These are phyloP conservation scores for Eledona agricola DNA, from an alignment of 2,888 invertebrate genomes.

Conservation along the genomic window DNA sequence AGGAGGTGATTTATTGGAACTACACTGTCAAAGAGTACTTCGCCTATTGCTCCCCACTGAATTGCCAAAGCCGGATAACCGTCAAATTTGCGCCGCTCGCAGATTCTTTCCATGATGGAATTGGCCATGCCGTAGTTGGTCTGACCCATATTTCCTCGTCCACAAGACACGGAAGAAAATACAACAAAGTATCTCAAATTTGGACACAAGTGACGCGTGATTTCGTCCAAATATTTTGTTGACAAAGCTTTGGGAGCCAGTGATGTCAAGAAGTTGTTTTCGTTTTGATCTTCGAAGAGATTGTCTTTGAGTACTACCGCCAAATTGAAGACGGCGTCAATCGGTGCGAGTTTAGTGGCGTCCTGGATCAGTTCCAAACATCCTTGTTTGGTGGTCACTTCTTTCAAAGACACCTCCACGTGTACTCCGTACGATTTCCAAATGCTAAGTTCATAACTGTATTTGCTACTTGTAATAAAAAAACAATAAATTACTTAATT, in stretches of 20 bases:
- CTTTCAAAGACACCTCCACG: slow-evolving; percentile 54
- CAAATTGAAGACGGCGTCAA: slow-evolving; percentile 88
- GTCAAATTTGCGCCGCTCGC: too few species aligned
- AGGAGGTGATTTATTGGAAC: slow-evolving; percentile 2
- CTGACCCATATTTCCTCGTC: too few species aligned
- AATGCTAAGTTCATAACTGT: too few species aligned
- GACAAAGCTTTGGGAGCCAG: slow-evolving; percentile 80
- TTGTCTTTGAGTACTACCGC: slow-evolving; percentile 82
- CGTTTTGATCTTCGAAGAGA: slow-evolving; percentile 78
- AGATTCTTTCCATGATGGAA: too few species aligned
- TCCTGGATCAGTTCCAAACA: slow-evolving; percentile 72
- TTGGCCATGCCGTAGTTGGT: too few species aligned
- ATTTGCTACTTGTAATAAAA: too few species aligned
- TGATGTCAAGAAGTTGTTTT: slow-evolving; percentile 72
- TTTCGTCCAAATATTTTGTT: slow-evolving; percentile 76
- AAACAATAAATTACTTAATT: too few species aligned
- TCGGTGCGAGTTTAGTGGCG: slow-evolving; percentile 70
- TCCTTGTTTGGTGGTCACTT: slow-evolving; percentile 74
- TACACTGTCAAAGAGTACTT: background rate
- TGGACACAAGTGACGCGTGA: slow-evolving; percentile 69
- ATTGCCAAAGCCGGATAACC: too few species aligned
- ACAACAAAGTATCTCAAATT: slow-evolving; percentile 61
- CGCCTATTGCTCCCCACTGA: slow-evolving; percentile 7
- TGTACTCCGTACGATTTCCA: background rate
- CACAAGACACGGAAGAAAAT: too few species aligned